Conservation (phyloP, 2,113 vertebrate species). For the Rhea pennata region DNA sequence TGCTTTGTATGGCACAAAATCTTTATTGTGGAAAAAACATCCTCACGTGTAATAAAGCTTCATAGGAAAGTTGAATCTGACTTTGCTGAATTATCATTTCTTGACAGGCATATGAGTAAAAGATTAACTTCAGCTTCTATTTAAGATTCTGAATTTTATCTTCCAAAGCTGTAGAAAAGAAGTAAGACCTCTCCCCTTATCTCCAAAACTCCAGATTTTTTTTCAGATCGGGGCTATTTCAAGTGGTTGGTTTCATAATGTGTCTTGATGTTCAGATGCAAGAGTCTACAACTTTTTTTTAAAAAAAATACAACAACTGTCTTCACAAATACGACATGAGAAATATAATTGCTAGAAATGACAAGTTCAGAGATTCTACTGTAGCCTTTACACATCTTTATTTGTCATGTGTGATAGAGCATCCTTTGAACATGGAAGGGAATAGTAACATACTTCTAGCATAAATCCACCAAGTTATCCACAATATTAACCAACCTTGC, state of each 20-base stretch:
- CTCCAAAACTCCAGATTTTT: conserved; percentile 16
- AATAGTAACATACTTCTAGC: background rate
- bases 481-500: background rate
- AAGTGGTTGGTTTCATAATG: background rate
- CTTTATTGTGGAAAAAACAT: background rate
- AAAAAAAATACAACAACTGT: background rate
- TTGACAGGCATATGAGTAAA: background rate
- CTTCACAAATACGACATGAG: background rate
- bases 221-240: background rate
- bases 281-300: background rate
- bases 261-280: fast-evolving
- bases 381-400: background rate
- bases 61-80: background rate
- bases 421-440: background rate
- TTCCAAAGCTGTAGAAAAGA: conserved; percentile 21
- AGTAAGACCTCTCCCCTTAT: conserved; percentile 13
- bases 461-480: background rate
- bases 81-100: background rate
- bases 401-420: background rate
- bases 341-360: background rate
- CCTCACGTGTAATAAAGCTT: background rate
- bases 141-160: conserved; percentile 12
- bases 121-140: conserved; percentile 16
- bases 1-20: background rate
- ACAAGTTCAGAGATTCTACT: background rate